These are phyloP conservation scores for Callithrix jacchus DNA, from an alignment of 2,113 vertebrate species.

Conservation along the genomic window DNA sequence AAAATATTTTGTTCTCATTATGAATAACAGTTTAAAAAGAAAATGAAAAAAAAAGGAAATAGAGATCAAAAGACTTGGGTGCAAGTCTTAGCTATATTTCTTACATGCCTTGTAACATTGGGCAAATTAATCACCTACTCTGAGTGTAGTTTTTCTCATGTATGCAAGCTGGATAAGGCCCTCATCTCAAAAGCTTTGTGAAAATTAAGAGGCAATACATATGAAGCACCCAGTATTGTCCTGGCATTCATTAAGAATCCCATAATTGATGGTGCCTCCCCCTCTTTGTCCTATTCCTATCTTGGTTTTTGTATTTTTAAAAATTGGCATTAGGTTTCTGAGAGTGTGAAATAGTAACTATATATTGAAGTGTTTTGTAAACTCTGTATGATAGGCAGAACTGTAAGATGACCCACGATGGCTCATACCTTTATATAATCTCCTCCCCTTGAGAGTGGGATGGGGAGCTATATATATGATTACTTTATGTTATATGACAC, in stretches of 20 bases:
- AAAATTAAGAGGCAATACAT: neutral
- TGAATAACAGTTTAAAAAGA: neutral
- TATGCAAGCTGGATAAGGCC: neutral
- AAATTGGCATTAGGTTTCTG: neutral
- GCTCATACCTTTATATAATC: neutral
- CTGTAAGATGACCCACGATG: neutral
- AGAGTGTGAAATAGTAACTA: conserved; percentile 36
- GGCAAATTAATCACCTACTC: neutral
- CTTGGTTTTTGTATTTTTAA: conserved; percentile 19
- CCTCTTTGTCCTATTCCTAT: neutral
- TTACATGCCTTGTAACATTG: neutral
- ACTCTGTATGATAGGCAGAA: conserved; percentile 9
- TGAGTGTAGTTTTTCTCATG: neutral
- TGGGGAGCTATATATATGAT: neutral
- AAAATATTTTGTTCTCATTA: conserved; percentile 31
- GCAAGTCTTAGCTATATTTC: conserved; percentile 26
- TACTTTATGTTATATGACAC: conserved; percentile 29
- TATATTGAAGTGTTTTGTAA: conserved; percentile 43
- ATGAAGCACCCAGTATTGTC: neutral
- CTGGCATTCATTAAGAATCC: neutral
- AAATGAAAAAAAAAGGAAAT: neutral
- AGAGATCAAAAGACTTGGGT: neutral
- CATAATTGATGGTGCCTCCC: conserved; percentile 7
- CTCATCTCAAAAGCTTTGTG: neutral
- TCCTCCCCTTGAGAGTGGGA: neutral